Conservation (phyloP, 2,113 vertebrate genomes). For the Tragelaphus buxtoni region DNA sequence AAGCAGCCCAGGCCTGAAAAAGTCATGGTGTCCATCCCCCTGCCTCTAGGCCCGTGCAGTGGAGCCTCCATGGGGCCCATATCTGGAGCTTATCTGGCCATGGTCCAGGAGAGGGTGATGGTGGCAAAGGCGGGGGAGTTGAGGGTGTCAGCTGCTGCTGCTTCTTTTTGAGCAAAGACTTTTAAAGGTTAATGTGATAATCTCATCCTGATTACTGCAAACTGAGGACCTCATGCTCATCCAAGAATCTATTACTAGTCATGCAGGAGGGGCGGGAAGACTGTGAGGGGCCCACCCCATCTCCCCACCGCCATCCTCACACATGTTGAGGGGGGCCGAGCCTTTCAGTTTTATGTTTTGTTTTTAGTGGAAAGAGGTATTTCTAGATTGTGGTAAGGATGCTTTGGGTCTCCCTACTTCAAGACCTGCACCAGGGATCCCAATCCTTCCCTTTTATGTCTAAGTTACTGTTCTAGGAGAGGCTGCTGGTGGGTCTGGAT, state of each 20-base stretch:
- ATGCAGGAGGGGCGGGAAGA: neutral
- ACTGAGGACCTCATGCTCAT: neutral
- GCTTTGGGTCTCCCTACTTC: neutral
- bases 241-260: neutral
- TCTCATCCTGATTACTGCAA: slow-evolving; percentile 37
- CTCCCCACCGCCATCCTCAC: accelerated
- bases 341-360: neutral
- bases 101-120: neutral
- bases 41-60: neutral
- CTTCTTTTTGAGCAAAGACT: slow-evolving; percentile 31
- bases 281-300: neutral
- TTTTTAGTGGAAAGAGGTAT: neutral
- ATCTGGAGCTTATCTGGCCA: neutral
- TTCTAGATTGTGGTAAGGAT: neutral
- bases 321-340: neutral
- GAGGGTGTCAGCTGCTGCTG: slow-evolving; percentile 48
- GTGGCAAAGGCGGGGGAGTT: neutral
- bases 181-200: slow-evolving; percentile 54
- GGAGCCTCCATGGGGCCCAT: neutral
- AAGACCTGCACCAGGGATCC: neutral
- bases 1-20: neutral
- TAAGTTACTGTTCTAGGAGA: neutral
- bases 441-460: neutral
- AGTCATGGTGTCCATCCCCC: neutral
- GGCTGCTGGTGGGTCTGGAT: neutral